A percentile compares a stretch with the other conserved stretches of the same genome.
These are phyloP conservation scores for Rotaria macrura DNA, from an alignment of 2,888 invertebrate genomes.

Conservation along the genomic window DNA sequence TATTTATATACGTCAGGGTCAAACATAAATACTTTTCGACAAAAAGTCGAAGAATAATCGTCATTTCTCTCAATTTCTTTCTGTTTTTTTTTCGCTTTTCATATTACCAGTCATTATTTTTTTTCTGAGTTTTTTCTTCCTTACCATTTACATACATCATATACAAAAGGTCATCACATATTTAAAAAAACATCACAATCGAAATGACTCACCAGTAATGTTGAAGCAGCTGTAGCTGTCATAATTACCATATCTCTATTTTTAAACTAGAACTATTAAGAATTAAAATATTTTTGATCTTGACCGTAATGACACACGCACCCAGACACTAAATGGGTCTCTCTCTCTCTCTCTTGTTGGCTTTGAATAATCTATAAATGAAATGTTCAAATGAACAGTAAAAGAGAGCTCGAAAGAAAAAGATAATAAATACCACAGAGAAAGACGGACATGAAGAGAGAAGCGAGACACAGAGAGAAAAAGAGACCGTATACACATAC, in stretches of 20 bases:
- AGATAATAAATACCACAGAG: slow-evolving; percentile 8
- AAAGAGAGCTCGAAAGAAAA: not conserved
- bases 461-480: not conserved
- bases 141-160: not conserved
- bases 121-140: not conserved
- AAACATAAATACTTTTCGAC: not conserved
- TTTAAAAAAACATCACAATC: not conserved
- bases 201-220: not conserved
- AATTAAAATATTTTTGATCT: not conserved
- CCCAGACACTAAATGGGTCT: too few relatives aligned
- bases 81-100: not conserved
- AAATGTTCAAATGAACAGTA: not conserved
- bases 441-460: not conserved
- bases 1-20: not conserved
- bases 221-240: not conserved
- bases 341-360: not conserved
- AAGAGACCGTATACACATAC: not conserved
- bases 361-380: not conserved
- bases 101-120: not conserved
- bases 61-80: not conserved
- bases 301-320: not conserved
- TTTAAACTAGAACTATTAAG: not conserved
- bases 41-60: not conserved
- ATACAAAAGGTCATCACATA: not conserved
- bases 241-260: not conserved